Percentiles rank a stretch among this genome's conserved stretches.
Conservation (phyloP, 2,797 vertebrate species). For the Eidolon dupreanum region DNA sequence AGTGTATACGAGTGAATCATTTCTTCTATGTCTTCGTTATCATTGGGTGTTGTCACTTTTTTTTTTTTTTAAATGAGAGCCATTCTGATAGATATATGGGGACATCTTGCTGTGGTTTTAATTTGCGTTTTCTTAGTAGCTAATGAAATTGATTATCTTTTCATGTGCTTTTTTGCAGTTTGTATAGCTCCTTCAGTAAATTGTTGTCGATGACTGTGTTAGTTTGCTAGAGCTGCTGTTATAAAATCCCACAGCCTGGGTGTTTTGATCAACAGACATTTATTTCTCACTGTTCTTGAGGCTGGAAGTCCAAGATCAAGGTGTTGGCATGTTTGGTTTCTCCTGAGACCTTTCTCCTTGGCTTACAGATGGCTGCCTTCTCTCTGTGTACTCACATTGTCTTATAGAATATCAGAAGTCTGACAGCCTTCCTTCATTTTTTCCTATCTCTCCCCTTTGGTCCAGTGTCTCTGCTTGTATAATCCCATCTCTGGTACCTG, state of each 20-base stretch:
- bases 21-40: background rate
- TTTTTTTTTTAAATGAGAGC: background rate
- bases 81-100: background rate
- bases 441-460: too few relatives aligned
- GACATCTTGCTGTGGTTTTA: background rate
- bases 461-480: background rate
- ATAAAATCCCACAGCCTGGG: background rate
- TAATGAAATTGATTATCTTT: background rate
- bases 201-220: background rate
- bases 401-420: too few relatives aligned
- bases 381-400: background rate
- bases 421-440: too few relatives aligned
- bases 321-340: too few relatives aligned
- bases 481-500: background rate
- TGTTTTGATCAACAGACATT: background rate
- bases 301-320: background rate
- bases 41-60: background rate
- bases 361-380: background rate
- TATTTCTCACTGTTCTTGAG: background rate
- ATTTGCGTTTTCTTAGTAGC: background rate
- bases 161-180: background rate
- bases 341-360: too few relatives aligned
- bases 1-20: background rate
- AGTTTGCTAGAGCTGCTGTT: background rate
- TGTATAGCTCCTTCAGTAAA: background rate